phyloP scores from a whole-genome alignment of 2,888 invertebrate species.

The Tenthredo notha region DNA sequence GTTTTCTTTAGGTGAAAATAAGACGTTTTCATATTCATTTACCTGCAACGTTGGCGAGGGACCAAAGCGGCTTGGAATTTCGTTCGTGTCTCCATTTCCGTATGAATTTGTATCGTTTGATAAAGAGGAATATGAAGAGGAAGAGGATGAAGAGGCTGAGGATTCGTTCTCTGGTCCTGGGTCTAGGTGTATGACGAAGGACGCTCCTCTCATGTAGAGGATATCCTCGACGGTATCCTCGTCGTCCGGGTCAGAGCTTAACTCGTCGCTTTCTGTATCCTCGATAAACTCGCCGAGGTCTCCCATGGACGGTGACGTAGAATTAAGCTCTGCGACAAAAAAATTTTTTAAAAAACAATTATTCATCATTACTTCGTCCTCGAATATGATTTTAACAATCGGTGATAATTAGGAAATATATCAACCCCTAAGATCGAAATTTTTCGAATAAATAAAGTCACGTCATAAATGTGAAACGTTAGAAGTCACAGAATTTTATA shows the following conservation, averaged over 20 bases:
- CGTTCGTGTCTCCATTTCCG: slow-evolving; percentile 63
- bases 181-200: slow-evolving; percentile 75
- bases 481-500: neutral
- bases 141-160: slow-evolving; percentile 39
- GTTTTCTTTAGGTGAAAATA: neutral
- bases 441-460: neutral
- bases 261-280: slow-evolving; percentile 84
- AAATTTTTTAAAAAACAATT: slow-evolving; percentile 39
- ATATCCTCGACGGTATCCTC: slow-evolving; percentile 77
- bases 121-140: neutral
- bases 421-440: neutral
- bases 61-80: slow-evolving; percentile 63
- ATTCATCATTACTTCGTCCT: slow-evolving; percentile 13
- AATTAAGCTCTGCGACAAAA: slow-evolving; percentile 85
- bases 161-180: slow-evolving; percentile 65
- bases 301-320: slow-evolving; percentile 82
- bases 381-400: neutral
- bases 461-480: neutral
- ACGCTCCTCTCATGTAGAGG: slow-evolving; percentile 76
- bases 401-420: neutral
- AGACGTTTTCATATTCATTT: slow-evolving; percentile 47
- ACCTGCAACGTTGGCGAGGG: slow-evolving; percentile 67
- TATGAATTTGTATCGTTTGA: slow-evolving; percentile 61
- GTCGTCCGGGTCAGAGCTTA: slow-evolving; percentile 74
- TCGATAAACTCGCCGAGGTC: slow-evolving; percentile 76